Evolutionary conservation across 2,797 vertebrate species (phyloP), one percentile per base, ranked within the genome.

Genomic region (Gallirallus australis): DNA sequence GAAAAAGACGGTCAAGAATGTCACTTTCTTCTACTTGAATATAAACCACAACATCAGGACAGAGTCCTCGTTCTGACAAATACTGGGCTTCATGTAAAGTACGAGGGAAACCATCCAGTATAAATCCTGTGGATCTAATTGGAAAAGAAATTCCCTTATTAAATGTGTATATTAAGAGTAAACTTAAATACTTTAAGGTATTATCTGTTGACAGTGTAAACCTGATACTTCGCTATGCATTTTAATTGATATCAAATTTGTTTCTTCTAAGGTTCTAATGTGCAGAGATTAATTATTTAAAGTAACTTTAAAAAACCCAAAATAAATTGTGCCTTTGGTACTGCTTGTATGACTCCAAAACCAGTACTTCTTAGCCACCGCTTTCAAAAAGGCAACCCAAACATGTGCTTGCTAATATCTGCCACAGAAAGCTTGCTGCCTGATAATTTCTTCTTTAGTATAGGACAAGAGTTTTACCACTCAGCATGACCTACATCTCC

Each of bases 21-120:
- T 99, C 98, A 13, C 87, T 92, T 64, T 98, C 97, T 7, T 99
- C 98, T 81, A 98, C 97, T 53, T 97, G 94, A 96, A 99, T 97
- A 77, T 97, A 81, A 61, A 99, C 70, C 7, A 94, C 97, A 69
- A 98, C 50, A 66, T 99, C 99, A 64, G 99, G 99, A 94, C 98
- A 99, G 85, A 99, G 98, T 71, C 98, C 98, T 31, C 2, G 96
- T 65, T 99, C 97, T 50, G 94, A 94, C 93, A 99, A 97, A 95
- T 99, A 99, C 40, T 96, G 91, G 60, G 97, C 98, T 75, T 99
- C 99, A 1, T 99, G 98, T 3, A 52, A 21, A 82, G 96, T 98
- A 73, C 97, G 95, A 52, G 99, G 99, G 95, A 99, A 99, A 60
- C 99, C 99, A 91, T 99, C 99, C 86, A 99, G 96, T 94, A 99